Evolutionary conservation across 1,140 invertebrate species (phyloP).

Genomic region (Lepidurus couesii): DNA sequence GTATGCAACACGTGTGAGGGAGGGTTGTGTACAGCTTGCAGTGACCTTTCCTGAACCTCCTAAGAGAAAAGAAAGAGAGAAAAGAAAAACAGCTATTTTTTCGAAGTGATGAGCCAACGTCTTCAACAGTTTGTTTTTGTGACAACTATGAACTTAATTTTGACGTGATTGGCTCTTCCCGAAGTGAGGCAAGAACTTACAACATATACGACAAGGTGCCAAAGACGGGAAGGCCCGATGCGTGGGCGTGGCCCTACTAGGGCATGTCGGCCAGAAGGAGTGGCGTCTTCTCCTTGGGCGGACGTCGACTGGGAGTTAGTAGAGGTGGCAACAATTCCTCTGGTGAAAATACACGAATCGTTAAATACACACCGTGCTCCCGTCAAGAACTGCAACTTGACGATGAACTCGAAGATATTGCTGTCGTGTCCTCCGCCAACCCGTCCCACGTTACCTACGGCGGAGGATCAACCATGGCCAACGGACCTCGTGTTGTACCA

Average conservation of each 20-base stretch:
- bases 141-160: background rate
- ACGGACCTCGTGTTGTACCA: slow-evolving; percentile 51
- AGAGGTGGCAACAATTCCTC: slow-evolving; percentile 36
- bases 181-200: background rate
- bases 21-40: background rate
- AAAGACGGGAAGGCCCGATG: slow-evolving; percentile 20
- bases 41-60: background rate
- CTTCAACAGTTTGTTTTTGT: background rate
- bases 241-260: slow-evolving; percentile 27
- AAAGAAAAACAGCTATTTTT: background rate
- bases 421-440: slow-evolving; percentile 46
- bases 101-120: background rate
- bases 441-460: slow-evolving; percentile 47
- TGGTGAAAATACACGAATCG: slow-evolving; percentile 40
- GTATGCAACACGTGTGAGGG: too few relatives aligned
- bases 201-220: background rate
- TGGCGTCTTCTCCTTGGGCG: slow-evolving; percentile 35
- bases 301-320: slow-evolving; percentile 34
- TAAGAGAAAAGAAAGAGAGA: background rate
- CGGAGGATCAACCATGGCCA: slow-evolving; percentile 46
- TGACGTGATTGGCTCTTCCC: background rate
- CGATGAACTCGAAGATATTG: slow-evolving; percentile 49
- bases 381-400: slow-evolving; percentile 40
- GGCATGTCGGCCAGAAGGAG: slow-evolving; percentile 27
- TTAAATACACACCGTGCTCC: slow-evolving; percentile 49